A percentile compares a stretch with the other conserved stretches of the same genome.
These are phyloP conservation scores for Diabrotica virgifera DNA, from an alignment of 1,140 invertebrate genomes.

Conservation along the genomic window DNA sequence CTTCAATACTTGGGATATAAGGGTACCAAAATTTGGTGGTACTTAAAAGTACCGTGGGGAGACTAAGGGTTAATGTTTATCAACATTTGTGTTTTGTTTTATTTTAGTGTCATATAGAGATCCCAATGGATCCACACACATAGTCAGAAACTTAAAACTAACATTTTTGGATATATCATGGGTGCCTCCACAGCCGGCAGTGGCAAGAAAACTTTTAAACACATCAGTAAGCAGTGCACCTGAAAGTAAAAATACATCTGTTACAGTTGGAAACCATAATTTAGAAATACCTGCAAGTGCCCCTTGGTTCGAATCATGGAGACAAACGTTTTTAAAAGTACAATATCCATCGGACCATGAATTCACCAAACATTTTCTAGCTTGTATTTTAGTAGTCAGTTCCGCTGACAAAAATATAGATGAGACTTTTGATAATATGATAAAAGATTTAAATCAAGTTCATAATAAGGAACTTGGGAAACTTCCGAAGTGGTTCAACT, in stretches of 20 bases:
- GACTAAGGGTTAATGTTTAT: too few relatives aligned
- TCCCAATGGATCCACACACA: constrained; percentile 68
- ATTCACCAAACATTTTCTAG: constrained; percentile 90
- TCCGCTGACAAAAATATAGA: constrained; percentile 77
- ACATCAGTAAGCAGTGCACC: constrained; percentile 76
- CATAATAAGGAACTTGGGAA: constrained; percentile 71
- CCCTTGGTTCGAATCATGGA: constrained; percentile 97
- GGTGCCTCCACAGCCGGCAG: constrained; percentile 75
- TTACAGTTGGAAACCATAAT: constrained; percentile 52
- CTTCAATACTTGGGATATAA: too few relatives aligned
- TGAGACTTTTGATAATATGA: constrained; percentile 72
- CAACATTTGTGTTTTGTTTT: too few relatives aligned
- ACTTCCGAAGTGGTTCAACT: constrained; percentile 88
- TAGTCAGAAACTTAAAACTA: constrained; percentile 77
- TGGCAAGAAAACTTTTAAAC: constrained; percentile 82
- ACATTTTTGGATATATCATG: constrained; percentile 77
- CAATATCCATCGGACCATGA: constrained; percentile 93
- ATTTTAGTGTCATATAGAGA: constrained; percentile 77
- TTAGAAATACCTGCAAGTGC: constrained; percentile 70
- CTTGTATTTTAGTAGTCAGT: constrained; percentile 83
- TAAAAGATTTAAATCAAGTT: constrained; percentile 75
- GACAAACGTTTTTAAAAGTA: constrained; percentile 85
- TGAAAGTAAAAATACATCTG: constrained; percentile 61
- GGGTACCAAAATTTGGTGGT: too few relatives aligned
- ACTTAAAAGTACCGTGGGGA: too few relatives aligned